Percentiles rank a stretch among this genome's conserved stretches.
Conservation (phyloP, 1,140 invertebrate genomes). For the Drosophila nannoptera region DNA sequence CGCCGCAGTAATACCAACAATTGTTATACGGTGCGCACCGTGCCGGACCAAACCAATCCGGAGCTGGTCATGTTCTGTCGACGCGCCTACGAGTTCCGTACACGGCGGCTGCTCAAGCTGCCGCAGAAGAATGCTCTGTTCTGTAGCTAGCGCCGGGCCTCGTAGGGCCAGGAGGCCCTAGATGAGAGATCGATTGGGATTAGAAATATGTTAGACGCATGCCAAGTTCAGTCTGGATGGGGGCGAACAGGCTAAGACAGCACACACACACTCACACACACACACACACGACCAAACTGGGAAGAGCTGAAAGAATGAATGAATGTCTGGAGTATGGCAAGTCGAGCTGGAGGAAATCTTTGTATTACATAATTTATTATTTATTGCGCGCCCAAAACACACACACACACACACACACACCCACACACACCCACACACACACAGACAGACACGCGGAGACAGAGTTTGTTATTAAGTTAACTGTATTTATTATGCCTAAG, state of each 20-base stretch:
- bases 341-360: slow-evolving; percentile 34
- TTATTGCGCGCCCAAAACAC: slow-evolving; percentile 35
- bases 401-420: slow-evolving; percentile 15
- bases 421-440: slow-evolving; percentile 10
- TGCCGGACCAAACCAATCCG: slow-evolving; percentile 85
- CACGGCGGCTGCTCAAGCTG: slow-evolving; percentile 88
- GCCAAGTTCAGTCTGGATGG: slow-evolving; percentile 9
- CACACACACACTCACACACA: slow-evolving; percentile 21
- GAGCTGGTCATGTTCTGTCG: slow-evolving; percentile 96
- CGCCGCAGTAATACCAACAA: slow-evolving; percentile 64
- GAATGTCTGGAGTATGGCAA: slow-evolving; percentile 7
- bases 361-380: slow-evolving; percentile 64
- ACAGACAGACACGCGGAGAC: slow-evolving; percentile 10
- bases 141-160: slow-evolving; percentile 40
- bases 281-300: slow-evolving; percentile 55
- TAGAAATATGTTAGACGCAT: slow-evolving; percentile 19
- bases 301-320: slow-evolving; percentile 23
- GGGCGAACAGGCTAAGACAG: background rate
- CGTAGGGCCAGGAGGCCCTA: background rate
- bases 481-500: slow-evolving; percentile 63
- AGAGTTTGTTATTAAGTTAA: slow-evolving; percentile 61
- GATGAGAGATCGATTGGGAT: background rate
- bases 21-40: slow-evolving; percentile 80
- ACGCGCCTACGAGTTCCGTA: slow-evolving; percentile 95
- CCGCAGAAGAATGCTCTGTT: slow-evolving; percentile 77